Evolutionary conservation across 1,140 invertebrate genomes (phyloP), one percentile per base, ranked within the genome.

Genomic region (Danaus plexippus): DNA sequence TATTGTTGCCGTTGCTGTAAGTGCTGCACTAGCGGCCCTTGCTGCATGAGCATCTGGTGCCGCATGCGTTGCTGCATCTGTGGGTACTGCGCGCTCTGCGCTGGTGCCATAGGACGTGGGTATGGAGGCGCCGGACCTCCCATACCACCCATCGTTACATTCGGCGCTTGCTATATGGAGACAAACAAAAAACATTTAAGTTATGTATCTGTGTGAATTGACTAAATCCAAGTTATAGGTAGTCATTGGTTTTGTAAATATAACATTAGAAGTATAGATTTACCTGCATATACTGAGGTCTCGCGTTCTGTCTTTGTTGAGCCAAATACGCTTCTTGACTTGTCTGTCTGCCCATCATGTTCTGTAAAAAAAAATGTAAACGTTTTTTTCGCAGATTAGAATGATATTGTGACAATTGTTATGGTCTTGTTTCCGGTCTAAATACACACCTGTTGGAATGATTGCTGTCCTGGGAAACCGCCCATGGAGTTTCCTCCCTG

Each of bases 101-200:
- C 90, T 54, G 88, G 84, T 45, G 87, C 87, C 64, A 87, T 78
- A 13, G 66, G 63, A 45, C 84, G 77, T 4, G 85, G 83, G 61
- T 92, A 92, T 0, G 91, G 89, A 43, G 91, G 90, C 11, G 90
- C 90, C 5, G 89, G 89, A n/a, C 88, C 89, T 52, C 87, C 89
- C 89, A 91, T 90, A 57, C 88, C 89, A 43, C 90, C 90, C 91
- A 92, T 92, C 4, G 91, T 91, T 12, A 92, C 91, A 75, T 92
- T 92, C 1, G 91, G 90, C 8, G 91, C 89, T 87, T 91, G 75
- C 66, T 71, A 50, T 40, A 53, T 11, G 43, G 5, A 9, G 12
- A 11, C n/a, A 18, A 54, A 46, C 11, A 47, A 10, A 22, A 13
- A 12, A 7, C 47, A 32, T 9, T 13, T 12, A 45, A 13, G 15